phyloP scores from a whole-genome alignment of 2,888 invertebrate species.

The Pantelozetes paolii region DNA sequence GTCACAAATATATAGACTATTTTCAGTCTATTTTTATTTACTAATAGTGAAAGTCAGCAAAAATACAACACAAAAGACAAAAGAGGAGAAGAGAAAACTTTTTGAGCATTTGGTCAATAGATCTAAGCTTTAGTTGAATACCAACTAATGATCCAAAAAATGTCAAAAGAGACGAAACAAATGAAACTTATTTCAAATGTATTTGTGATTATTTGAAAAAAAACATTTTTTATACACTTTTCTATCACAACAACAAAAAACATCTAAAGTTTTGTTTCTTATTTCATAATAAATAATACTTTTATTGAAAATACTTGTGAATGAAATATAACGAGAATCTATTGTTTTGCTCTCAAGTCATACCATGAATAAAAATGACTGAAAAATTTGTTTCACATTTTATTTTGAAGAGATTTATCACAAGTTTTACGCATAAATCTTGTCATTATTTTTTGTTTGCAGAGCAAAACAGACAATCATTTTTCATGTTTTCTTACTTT shows the following conservation, averaged over 20 bases:
- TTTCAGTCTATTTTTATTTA: not conserved
- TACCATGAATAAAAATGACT: too few species aligned
- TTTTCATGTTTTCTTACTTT: too few species aligned
- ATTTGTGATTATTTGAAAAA: not conserved
- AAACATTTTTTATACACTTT: not conserved
- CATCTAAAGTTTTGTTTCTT: not conserved
- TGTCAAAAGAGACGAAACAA: not conserved
- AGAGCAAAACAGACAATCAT: too few species aligned
- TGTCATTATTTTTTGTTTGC: too few species aligned
- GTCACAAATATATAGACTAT: not conserved
- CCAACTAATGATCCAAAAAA: not conserved
- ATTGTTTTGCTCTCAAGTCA: too few species aligned
- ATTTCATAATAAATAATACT: not conserved
- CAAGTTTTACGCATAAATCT: too few species aligned
- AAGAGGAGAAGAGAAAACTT: not conserved
- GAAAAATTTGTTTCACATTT: too few species aligned
- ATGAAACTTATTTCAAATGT: not conserved
- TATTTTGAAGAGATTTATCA: too few species aligned
- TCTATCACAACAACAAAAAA: too few species aligned
- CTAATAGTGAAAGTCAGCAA: not conserved
- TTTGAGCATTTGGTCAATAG: conserved; percentile 6
- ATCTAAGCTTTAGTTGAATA: not conserved
- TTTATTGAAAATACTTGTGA: not conserved
- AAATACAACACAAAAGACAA: not conserved
- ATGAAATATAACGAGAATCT: too few species aligned